Percentiles rank a stretch among this genome's conserved stretches.
These are phyloP conservation scores for Gymnogyps californianus DNA, from an alignment of 2,113 vertebrate species.

Conservation along the genomic window DNA sequence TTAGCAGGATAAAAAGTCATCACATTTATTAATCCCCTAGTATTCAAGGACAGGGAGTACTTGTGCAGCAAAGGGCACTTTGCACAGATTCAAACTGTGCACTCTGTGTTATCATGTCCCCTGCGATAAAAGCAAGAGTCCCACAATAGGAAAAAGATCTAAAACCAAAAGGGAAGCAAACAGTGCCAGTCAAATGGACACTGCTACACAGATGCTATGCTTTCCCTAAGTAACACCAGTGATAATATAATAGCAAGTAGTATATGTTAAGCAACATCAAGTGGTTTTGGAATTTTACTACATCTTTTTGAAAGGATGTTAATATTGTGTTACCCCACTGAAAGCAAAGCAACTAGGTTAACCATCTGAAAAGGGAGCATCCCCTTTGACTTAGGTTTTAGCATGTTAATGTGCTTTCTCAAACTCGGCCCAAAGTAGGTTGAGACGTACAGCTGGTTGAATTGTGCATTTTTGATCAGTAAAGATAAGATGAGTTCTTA, in stretches of 20 bases:
- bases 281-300: not conserved
- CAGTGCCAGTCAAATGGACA: not conserved
- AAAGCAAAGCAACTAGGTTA: not conserved
- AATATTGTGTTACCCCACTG: not conserved
- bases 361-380: not conserved
- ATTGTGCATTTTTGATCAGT: not conserved
- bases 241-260: not conserved
- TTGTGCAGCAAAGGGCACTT: not conserved
- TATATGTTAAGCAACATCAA: not conserved
- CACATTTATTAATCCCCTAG: not conserved
- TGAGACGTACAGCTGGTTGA: not conserved
- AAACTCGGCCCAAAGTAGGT: not conserved
- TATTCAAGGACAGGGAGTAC: not conserved
- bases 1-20: not conserved
- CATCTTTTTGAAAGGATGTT: not conserved
- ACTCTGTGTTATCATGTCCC: not conserved
- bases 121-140: not conserved
- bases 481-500: not conserved
- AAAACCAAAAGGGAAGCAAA: not conserved
- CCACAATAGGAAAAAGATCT: not conserved
- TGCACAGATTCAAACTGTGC: not conserved
- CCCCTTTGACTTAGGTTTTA: not conserved
- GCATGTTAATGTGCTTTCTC: not conserved
- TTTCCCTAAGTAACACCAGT: not conserved
- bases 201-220: not conserved